These are phyloP conservation scores for Drosophila villosipedis DNA, from an alignment of 2,888 invertebrate genomes.

Conservation along the genomic window DNA sequence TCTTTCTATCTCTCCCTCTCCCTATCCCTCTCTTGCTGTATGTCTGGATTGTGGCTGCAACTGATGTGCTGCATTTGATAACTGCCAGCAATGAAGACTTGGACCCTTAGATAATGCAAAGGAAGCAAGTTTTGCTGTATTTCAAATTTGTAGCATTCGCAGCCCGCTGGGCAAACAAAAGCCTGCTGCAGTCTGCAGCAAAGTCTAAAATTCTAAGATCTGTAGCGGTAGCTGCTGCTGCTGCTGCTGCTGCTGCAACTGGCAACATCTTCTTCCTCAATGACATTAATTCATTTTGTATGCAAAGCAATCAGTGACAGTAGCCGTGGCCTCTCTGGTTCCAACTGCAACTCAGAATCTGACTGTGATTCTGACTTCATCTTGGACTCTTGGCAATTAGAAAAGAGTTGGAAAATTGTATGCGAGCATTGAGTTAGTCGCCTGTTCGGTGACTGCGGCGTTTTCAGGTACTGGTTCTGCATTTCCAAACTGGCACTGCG, in stretches of 20 bases:
- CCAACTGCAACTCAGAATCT: conserved; percentile 19
- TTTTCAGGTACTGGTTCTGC: conserved; percentile 43
- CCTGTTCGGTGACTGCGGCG: conserved; percentile 9
- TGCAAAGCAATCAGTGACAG: conserved; percentile 77
- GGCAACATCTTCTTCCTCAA: conserved; percentile 79
- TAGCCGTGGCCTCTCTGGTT: conserved; percentile 52
- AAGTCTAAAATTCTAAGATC: conserved; percentile 26
- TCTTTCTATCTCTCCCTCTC: conserved; percentile 9
- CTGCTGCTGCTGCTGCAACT: conserved; percentile 43
- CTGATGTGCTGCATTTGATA: conserved; percentile 76
- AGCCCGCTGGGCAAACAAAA: conserved; percentile 42
- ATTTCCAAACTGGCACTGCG: conserved; percentile 55
- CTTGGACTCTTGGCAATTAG: conserved; percentile 72
- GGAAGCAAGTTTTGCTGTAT: conserved; percentile 61
- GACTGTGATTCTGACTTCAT: conserved; percentile 27
- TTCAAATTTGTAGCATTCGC: conserved; percentile 65
- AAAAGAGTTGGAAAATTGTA: conserved; percentile 80
- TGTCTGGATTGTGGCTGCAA: conserved; percentile 18
- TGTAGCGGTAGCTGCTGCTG: conserved; percentile 41
- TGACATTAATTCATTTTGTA: conserved; percentile 82
- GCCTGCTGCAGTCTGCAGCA: conserved; percentile 17
- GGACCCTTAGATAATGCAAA: conserved; percentile 76
- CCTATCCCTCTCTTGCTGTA: conserved; percentile 8
- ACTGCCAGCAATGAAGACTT: conserved; percentile 67
- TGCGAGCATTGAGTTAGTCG: conserved; percentile 40